phyloP scores from a whole-genome alignment of 2,888 invertebrate genomes.

The Spicauda simplicius region DNA sequence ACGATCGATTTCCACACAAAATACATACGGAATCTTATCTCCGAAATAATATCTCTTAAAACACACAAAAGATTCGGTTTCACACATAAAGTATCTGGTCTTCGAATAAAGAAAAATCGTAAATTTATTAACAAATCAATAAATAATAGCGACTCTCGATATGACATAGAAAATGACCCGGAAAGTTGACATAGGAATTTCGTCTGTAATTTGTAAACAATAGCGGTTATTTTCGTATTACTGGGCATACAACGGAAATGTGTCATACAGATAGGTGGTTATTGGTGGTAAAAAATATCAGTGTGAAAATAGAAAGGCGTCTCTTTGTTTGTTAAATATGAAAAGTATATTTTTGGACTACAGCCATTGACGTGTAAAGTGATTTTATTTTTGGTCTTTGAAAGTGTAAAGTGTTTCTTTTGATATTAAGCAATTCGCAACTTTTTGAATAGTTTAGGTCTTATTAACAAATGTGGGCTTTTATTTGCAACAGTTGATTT shows the following conservation, averaged over 20 bases:
- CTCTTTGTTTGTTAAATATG: conserved; percentile 41
- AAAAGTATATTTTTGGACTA: conserved; percentile 37
- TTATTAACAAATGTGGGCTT: background rate
- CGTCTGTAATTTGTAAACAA: conserved; percentile 34
- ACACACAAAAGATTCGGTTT: conserved; percentile 56
- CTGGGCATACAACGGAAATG: conserved; percentile 24
- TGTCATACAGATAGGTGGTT: conserved; percentile 39
- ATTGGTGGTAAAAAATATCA: conserved; percentile 51
- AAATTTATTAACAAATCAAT: conserved; percentile 79
- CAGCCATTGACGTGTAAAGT: conserved; percentile 25
- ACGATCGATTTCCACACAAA: conserved; percentile 43
- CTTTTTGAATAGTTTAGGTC: background rate
- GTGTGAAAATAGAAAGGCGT: conserved; percentile 72
- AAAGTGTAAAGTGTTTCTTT: conserved; percentile 32
- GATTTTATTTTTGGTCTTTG: conserved; percentile 25
- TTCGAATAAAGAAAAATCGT: conserved; percentile 58
- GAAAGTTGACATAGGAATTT: conserved; percentile 36
- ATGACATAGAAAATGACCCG: conserved; percentile 42
- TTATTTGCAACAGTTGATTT: background rate
- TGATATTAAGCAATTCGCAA: background rate
- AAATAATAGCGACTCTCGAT: conserved; percentile 60
- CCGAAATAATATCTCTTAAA: conserved; percentile 46
- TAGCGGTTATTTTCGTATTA: conserved; percentile 19
- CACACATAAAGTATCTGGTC: conserved; percentile 63
- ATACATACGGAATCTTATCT: conserved; percentile 43